Evolutionary conservation across 2,113 vertebrate species (phyloP), one percentile per base, ranked within the genome.

Genomic region (Nyctereutes procyonoides): DNA sequence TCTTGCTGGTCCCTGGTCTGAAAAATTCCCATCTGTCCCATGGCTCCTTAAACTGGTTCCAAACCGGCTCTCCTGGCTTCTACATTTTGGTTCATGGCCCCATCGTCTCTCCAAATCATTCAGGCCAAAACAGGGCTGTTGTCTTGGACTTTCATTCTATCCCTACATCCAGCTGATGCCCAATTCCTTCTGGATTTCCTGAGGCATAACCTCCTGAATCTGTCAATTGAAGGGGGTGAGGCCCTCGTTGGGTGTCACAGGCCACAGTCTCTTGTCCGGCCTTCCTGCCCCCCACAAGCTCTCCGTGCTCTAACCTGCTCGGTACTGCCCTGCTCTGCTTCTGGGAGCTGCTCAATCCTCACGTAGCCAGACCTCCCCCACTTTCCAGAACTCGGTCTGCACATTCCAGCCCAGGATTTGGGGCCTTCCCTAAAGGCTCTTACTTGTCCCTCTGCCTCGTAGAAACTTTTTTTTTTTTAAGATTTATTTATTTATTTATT

Each of bases 221-320:
- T 2, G 69, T 24, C 30, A 2, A n/a, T n/a, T 0, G 1, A 1
- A 55, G 19, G 16, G 38, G 17, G 6, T 14, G 55, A 81, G 38
- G 35, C 5, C 15, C 16, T n/a, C 16, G 38, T 3, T 24, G 24
- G 17, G 35, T 20, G 48, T 71, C 38, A 53, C 62, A 38, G 43
- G 22, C 1, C 20, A 69, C 4, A 10, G 73, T 30, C 24, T 65
- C 35, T 15, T 30, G 24, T 13, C 48, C 43, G 51, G 24, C 35
- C 24, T 35, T 30, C 48, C 48, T 1, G 24, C 14, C 32, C 0
- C 5, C 77, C 17, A 32, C 51, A 63, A 51, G 16, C 86, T 10
- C 73, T 38, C 38, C 16, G 11, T 3, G 60, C 48, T 88, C 65
- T 73, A 26, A 63, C 28, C 30, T 2, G 30, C 35, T 67, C 81